These are phyloP conservation scores for Drosophila nr. perissopoda DNA, from an alignment of 2,888 invertebrate genomes.

Conservation along the genomic window DNA sequence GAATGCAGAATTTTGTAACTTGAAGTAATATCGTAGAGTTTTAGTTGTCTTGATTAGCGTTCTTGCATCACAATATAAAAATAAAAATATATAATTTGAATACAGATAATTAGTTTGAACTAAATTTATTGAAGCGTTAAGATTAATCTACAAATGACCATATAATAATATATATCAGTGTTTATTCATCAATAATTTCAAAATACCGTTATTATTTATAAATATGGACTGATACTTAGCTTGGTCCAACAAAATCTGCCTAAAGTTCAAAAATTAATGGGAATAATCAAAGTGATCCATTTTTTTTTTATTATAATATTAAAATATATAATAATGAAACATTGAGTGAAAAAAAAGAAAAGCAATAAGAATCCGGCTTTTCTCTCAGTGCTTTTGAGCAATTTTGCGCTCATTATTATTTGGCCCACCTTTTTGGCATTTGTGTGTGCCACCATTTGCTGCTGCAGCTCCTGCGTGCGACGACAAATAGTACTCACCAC, in stretches of 20 bases:
- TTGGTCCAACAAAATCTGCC: too few species aligned
- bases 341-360: background rate
- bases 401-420: constrained; percentile 27
- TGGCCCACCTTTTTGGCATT: constrained; percentile 29
- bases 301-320: background rate
- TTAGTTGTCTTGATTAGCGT: background rate
- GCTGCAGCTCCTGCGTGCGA: constrained; percentile 1
- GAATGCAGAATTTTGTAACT: background rate
- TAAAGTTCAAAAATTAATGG: too few species aligned
- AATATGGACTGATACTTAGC: too few species aligned
- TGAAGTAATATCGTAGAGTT: background rate
- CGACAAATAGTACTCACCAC: constrained; percentile 8
- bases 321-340: background rate
- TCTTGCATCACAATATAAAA: background rate
- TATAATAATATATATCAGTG: too few species aligned
- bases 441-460: constrained; percentile 1
- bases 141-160: too few species aligned
- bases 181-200: too few species aligned
- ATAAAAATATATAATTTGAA: background rate
- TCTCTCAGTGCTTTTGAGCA: background rate
- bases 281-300: too few species aligned
- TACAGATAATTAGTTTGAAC: background rate
- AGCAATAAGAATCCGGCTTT: background rate
- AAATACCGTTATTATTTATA: too few species aligned
- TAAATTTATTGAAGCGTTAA: background rate